Evolutionary conservation across 2,797 vertebrate genomes (phyloP).

Genomic region (Clarias fuscus): DNA sequence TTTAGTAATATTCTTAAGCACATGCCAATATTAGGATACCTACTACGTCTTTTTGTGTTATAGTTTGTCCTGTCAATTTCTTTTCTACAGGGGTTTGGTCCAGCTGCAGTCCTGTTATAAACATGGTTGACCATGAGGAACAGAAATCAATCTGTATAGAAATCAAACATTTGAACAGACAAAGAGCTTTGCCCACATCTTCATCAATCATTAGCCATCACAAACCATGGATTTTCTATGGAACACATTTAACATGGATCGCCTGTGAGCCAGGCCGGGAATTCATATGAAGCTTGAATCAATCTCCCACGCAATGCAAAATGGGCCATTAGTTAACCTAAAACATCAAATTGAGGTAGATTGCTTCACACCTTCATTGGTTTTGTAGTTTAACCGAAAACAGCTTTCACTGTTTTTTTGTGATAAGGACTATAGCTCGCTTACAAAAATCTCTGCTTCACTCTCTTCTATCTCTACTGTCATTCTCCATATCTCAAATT

Average conservation of each 20-base stretch:
- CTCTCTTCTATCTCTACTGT: slow-evolving; percentile 38
- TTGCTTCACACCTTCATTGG: slow-evolving; percentile 14
- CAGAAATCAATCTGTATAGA: slow-evolving; percentile 44
- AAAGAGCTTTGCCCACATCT: slow-evolving; percentile 19
- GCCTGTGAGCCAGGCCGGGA: slow-evolving; percentile 37
- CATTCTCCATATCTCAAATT: slow-evolving; percentile 63
- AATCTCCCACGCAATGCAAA: slow-evolving; percentile 26
- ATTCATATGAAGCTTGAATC: slow-evolving; percentile 35
- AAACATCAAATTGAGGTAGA: slow-evolving; percentile 31
- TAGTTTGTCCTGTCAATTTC: slow-evolving; percentile 12
- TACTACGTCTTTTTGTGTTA: neutral
- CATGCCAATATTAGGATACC: neutral
- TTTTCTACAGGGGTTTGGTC: slow-evolving; percentile 10
- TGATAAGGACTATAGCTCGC: slow-evolving; percentile 16
- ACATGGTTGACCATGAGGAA: slow-evolving; percentile 40
- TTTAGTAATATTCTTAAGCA: neutral
- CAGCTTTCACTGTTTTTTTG: slow-evolving; percentile 5
- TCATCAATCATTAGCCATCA: slow-evolving; percentile 48
- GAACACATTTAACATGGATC: slow-evolving; percentile 46
- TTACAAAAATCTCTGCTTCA: slow-evolving; percentile 14
- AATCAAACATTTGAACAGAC: slow-evolving; percentile 44
- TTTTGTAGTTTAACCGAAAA: slow-evolving; percentile 28
- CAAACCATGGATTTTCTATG: slow-evolving; percentile 36
- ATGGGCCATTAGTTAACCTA: slow-evolving; percentile 5
- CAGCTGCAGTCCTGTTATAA: slow-evolving; percentile 23